These are phyloP conservation scores for Clitarchus hookeri DNA, from an alignment of 2,888 invertebrate genomes.

Conservation along the genomic window DNA sequence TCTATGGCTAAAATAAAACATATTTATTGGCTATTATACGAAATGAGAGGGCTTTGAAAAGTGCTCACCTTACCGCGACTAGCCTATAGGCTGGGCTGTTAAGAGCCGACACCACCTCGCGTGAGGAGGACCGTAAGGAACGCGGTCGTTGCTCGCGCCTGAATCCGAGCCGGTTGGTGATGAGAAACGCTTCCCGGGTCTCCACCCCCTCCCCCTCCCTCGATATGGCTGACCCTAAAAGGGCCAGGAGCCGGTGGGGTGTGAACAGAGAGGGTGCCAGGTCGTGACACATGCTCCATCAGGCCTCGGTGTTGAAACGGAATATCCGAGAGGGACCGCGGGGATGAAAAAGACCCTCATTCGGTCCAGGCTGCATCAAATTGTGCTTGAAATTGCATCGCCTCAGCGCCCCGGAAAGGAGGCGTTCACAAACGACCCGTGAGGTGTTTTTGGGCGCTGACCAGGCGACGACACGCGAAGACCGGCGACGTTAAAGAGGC, in stretches of 20 bases:
- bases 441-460: background rate
- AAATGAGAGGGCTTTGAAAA: too few species aligned
- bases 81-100: too few species aligned
- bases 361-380: conserved; percentile 6
- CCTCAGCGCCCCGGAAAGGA: background rate
- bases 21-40: too few species aligned
- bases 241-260: background rate
- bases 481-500: background rate
- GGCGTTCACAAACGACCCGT: background rate
- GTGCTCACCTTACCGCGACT: too few species aligned
- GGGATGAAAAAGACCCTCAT: background rate
- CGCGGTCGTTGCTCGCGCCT: too few species aligned
- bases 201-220: too few species aligned
- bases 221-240: too few species aligned
- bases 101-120: too few species aligned
- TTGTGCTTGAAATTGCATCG: conserved; percentile 14
- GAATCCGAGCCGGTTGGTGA: too few species aligned
- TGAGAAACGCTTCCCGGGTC: too few species aligned
- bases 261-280: background rate
- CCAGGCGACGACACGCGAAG: background rate
- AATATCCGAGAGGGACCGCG: background rate
- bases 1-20: too few species aligned
- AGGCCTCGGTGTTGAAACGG: background rate
- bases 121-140: too few species aligned
- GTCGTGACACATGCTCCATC: conserved; percentile 1